A percentile compares a stretch with the other conserved stretches of the same genome.
Evolutionary conservation across 2,888 invertebrate genomes (phyloP).

Genomic region (Desoria tigrina): DNA sequence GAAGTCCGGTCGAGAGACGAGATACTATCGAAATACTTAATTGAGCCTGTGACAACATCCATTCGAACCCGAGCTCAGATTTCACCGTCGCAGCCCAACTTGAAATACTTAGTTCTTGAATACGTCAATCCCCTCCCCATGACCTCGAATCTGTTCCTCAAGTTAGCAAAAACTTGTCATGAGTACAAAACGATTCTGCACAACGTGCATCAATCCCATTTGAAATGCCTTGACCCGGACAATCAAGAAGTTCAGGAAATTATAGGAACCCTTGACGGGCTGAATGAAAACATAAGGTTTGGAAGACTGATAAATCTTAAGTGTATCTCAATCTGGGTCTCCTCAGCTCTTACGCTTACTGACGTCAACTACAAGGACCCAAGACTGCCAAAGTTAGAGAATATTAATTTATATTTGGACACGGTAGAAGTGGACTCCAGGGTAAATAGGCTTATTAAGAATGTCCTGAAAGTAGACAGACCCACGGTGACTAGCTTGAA

Average conservation of each 20-base stretch:
- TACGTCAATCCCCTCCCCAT: conserved; percentile 30
- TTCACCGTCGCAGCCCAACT: conserved; percentile 9
- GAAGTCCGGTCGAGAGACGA: conserved; percentile 25
- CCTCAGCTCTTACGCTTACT: conserved; percentile 16
- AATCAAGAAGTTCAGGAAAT: conserved; percentile 22
- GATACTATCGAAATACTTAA: conserved; percentile 25
- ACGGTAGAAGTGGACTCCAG: conserved; percentile 11
- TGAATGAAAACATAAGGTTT: conserved; percentile 30
- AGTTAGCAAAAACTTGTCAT: conserved; percentile 28
- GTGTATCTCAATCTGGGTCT: conserved; percentile 36
- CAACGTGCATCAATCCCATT: conserved; percentile 33
- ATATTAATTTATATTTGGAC: conserved; percentile 32
- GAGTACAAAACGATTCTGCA: conserved; percentile 27
- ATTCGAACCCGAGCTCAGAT: neutral
- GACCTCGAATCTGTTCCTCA: conserved; percentile 22
- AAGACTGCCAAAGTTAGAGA: conserved; percentile 22
- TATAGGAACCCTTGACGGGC: conserved; percentile 34
- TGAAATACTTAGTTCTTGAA: conserved; percentile 26
- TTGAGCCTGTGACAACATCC: conserved; percentile 22
- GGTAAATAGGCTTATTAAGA: conserved; percentile 11
- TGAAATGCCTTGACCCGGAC: conserved; percentile 21
- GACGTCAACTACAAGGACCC: conserved; percentile 27
- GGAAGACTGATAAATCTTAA: conserved; percentile 26
- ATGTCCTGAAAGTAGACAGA: conserved; percentile 7
- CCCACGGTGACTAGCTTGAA: conserved; percentile 32